Evolutionary conservation across 2,888 invertebrate species (phyloP), one percentile per base, ranked within the genome.

Genomic region (Andrena minutula): DNA sequence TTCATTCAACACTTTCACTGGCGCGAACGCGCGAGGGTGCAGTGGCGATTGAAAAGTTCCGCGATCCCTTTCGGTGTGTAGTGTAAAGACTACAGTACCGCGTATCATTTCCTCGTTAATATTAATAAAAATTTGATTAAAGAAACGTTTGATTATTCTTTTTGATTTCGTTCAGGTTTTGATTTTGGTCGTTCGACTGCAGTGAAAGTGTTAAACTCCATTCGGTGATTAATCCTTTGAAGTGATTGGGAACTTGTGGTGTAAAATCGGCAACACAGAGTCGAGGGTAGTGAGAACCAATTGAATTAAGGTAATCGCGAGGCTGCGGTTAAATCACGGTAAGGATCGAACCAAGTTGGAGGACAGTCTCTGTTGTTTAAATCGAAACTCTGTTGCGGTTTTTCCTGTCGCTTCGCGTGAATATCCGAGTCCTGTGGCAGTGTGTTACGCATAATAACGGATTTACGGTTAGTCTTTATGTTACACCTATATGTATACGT

Each of bases 391-490:
- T 23, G 28, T n/a, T 51, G 41, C 20, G 8, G 10, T 71, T 82
- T 64, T 30, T 47, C 30, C 73, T 32, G 53, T 75, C 26, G 69
- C 80, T 66, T 28, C 53, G 66, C 70, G 35, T 81, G 77, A 73
- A 71, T 69, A 77, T 84, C 61, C 83, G 79, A 87, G 80, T 88
- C 64, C 83, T 84, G 78, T 91, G 91, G 91, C 91, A 91, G 91
- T 91, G 90, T 88, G 79, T 84, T 88, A 89, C 81, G 86, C 75
- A 82, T 85, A 69, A 73, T 80, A 88, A 83, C 86, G 82, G 83
- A 82, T 82, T 88, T 75, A 82, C 41, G 47, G 61, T 86, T 86
- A 86, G 79, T 83, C 61, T 87, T 88, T 88, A 89, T 89, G 64
- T 88, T 89, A 88, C 83, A 88, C 72, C 63, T 86, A 88, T 88